A percentile compares a stretch with the other conserved stretches of the same genome.
Conservation (phyloP, 2,888 invertebrate species). For the Reticulitermes lucifugus region DNA sequence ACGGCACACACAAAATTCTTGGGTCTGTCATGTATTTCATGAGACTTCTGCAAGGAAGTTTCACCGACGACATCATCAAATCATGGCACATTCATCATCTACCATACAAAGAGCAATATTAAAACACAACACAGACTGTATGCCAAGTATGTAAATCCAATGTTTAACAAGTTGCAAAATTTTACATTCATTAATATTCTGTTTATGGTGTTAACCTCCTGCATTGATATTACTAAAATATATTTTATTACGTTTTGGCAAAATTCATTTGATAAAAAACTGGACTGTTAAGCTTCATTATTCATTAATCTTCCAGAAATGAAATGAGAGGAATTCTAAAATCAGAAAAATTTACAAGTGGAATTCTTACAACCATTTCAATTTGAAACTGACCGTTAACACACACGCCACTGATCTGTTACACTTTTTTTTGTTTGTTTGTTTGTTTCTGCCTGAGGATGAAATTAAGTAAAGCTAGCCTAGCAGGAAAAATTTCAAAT, state of each 20-base stretch:
- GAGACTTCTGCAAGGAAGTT: not conserved
- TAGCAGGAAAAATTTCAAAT: slow-evolving; percentile 11
- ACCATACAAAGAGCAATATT: not conserved
- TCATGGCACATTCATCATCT: not conserved
- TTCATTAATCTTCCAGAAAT: not conserved
- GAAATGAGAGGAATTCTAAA: not conserved
- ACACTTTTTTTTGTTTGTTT: not conserved
- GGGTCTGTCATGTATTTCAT: not conserved
- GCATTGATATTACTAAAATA: slow-evolving; percentile 5
- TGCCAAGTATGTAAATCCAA: not conserved
- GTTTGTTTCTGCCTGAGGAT: slow-evolving; percentile 11
- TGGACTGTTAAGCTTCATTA: slow-evolving; percentile 4
- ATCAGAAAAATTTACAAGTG: not conserved
- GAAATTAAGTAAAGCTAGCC: slow-evolving; percentile 1
- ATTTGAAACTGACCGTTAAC: not conserved
- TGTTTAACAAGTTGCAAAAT: not conserved
- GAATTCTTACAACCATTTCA: not conserved
- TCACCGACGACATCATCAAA: not conserved
- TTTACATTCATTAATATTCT: not conserved
- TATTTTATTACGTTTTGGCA: not conserved
- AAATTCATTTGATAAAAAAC: not conserved
- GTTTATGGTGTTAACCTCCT: not conserved
- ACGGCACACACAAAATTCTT: not conserved
- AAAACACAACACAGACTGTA: not conserved
- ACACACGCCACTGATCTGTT: not conserved